These are phyloP conservation scores for Drosophila sp. DNA, from an alignment of 1,140 invertebrate species.

Conservation along the genomic window DNA sequence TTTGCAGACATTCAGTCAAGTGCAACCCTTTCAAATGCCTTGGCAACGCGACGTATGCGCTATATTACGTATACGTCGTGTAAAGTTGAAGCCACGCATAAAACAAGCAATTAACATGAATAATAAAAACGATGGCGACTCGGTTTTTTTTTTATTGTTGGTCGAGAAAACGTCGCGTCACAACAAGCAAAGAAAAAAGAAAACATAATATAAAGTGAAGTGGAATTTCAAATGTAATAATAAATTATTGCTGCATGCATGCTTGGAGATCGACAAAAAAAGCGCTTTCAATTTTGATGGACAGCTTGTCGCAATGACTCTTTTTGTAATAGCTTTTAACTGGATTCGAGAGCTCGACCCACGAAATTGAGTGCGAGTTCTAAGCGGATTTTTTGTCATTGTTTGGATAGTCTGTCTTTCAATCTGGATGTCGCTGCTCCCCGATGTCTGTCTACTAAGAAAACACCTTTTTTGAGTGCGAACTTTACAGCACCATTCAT, in stretches of 20 bases:
- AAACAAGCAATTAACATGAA: constrained; percentile 79
- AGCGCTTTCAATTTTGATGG: constrained; percentile 30
- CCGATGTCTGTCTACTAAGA: not conserved
- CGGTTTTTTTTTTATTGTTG: constrained; percentile 5
- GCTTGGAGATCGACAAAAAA: constrained; percentile 4
- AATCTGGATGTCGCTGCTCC: no score
- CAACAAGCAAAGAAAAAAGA: constrained; percentile 1
- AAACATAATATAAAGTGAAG: constrained; percentile 39
- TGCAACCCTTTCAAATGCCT: constrained; percentile 61
- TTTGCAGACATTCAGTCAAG: constrained; percentile 29
- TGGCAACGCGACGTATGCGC: constrained; percentile 72
- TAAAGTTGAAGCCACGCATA: constrained; percentile 42
- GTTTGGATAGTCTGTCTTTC: constrained; percentile 5
- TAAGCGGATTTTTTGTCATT: constrained; percentile 36
- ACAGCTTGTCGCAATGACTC: constrained; percentile 34
- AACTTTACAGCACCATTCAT: constrained; percentile 72
- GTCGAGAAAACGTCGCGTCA: constrained; percentile 35
- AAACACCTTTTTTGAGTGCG: constrained; percentile 12
- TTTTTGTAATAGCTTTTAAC: constrained; percentile 51
- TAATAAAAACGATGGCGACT: constrained; percentile 53
- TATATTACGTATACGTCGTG: constrained; percentile 51
- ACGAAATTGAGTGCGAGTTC: constrained; percentile 48
- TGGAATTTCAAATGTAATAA: constrained; percentile 44
- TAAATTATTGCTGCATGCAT: constrained; percentile 40
- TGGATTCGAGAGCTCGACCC: constrained; percentile 18